Evolutionary conservation across 2,888 invertebrate genomes (phyloP).

Genomic region (Plusia festucae): DNA sequence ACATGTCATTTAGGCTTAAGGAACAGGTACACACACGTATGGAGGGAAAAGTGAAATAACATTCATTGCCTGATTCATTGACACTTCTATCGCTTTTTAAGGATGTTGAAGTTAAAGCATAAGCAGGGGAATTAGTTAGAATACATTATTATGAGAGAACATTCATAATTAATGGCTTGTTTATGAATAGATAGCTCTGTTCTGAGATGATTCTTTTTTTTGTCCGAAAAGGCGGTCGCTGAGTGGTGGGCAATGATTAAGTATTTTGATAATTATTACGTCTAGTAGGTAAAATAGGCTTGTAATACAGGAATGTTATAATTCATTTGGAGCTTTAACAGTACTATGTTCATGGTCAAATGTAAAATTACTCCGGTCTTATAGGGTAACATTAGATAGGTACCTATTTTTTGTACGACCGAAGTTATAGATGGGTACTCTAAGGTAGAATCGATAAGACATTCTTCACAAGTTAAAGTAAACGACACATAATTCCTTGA

Average conservation of each 20-base stretch:
- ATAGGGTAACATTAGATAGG: constrained; percentile 46
- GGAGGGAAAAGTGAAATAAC: constrained; percentile 41
- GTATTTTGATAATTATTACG: not conserved
- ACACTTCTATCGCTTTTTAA: constrained; percentile 6
- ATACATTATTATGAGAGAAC: constrained; percentile 6
- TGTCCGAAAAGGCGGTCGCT: constrained; percentile 9
- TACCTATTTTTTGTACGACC: constrained; percentile 51
- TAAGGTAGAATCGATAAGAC: constrained; percentile 43
- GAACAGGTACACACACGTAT: constrained; percentile 41
- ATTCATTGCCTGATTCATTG: constrained; percentile 12
- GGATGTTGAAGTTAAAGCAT: constrained; percentile 2
- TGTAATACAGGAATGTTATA: constrained; percentile 58
- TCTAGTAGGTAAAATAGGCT: constrained; percentile 33
- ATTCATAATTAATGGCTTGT: constrained; percentile 43
- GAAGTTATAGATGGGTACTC: constrained; percentile 47
- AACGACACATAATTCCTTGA: constrained; percentile 54
- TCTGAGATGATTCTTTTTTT: constrained; percentile 7
- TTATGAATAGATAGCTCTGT: constrained; percentile 31
- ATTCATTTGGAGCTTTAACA: constrained; percentile 28
- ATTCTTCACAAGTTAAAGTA: constrained; percentile 48
- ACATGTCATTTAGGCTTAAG: constrained; percentile 44
- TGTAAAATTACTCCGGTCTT: constrained; percentile 18
- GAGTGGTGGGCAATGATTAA: constrained; percentile 10
- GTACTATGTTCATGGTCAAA: constrained; percentile 18
- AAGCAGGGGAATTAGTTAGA: not conserved